phyloP scores from a whole-genome alignment of 2,113 vertebrate species.

The Tychaedon coryphoeus region DNA sequence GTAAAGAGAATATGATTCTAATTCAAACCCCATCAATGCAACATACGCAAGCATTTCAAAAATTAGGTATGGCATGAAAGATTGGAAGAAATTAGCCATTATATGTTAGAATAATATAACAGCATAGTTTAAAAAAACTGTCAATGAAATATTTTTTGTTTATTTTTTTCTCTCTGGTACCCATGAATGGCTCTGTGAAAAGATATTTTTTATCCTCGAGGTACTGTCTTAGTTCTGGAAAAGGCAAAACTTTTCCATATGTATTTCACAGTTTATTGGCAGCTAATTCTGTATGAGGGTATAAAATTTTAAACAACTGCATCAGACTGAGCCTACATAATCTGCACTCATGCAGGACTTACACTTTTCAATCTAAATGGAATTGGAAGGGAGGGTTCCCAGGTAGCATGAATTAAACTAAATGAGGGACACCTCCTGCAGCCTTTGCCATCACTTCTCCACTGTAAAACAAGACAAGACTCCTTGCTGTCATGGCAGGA shows the following conservation, averaged over 20 bases:
- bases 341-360: background rate
- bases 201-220: background rate
- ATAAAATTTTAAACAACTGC: conserved; percentile 13
- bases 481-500: background rate
- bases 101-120: background rate
- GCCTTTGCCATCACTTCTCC: background rate
- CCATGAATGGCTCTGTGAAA: background rate
- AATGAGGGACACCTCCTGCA: background rate
- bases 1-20: background rate
- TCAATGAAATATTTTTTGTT: background rate
- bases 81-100: background rate
- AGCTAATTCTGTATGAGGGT: background rate
- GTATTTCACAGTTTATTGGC: background rate
- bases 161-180: background rate
- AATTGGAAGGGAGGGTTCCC: conserved; percentile 19
- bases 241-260: background rate
- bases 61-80: background rate
- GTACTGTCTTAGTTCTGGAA: background rate
- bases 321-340: background rate
- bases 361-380: background rate
- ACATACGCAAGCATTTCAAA: background rate
- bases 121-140: background rate
- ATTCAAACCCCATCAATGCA: background rate
- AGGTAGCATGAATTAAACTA: conserved; percentile 18
- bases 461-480: conserved; percentile 1